These are phyloP conservation scores for Caenorhabditis briggsae DNA, from an alignment of 1,140 invertebrate genomes.

Conservation along the genomic window DNA sequence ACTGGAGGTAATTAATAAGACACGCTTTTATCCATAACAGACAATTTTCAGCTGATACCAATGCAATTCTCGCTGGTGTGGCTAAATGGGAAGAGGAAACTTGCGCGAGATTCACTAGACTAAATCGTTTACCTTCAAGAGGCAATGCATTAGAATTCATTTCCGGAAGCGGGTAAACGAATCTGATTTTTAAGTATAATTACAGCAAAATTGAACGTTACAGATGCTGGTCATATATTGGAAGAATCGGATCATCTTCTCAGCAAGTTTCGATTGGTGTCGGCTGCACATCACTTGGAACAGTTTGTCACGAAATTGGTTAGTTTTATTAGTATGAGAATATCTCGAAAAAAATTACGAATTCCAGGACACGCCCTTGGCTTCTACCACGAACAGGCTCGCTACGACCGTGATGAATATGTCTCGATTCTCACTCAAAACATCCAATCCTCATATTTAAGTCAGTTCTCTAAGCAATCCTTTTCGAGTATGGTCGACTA, in stretches of 20 bases:
- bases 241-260: slow-evolving; percentile 1
- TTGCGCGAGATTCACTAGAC: slow-evolving; percentile 42
- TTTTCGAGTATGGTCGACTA: slow-evolving; percentile 57
- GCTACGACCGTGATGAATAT: slow-evolving; percentile 59
- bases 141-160: slow-evolving; percentile 47
- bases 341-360: not conserved
- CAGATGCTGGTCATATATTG: slow-evolving; percentile 46
- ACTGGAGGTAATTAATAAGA: slow-evolving; percentile 41
- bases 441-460: slow-evolving; percentile 44
- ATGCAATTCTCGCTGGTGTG: slow-evolving; percentile 57
- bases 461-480: slow-evolving; percentile 61
- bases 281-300: slow-evolving; percentile 62
- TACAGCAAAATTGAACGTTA: not conserved
- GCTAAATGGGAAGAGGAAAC: slow-evolving; percentile 59
- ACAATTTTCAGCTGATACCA: slow-evolving; percentile 45
- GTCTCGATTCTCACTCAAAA: slow-evolving; percentile 60
- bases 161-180: slow-evolving; percentile 49
- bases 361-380: slow-evolving; percentile 63
- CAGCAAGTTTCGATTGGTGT: slow-evolving; percentile 60
- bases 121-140: not conserved
- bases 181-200: not conserved
- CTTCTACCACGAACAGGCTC: slow-evolving; percentile 64
- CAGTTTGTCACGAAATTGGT: slow-evolving; percentile 63
- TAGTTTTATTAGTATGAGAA: not conserved
- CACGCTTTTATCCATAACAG: not conserved